Percentiles rank a stretch among this genome's conserved stretches.
Evolutionary conservation across 2,888 invertebrate genomes (phyloP).

Genomic region (Tortrix viridana): DNA sequence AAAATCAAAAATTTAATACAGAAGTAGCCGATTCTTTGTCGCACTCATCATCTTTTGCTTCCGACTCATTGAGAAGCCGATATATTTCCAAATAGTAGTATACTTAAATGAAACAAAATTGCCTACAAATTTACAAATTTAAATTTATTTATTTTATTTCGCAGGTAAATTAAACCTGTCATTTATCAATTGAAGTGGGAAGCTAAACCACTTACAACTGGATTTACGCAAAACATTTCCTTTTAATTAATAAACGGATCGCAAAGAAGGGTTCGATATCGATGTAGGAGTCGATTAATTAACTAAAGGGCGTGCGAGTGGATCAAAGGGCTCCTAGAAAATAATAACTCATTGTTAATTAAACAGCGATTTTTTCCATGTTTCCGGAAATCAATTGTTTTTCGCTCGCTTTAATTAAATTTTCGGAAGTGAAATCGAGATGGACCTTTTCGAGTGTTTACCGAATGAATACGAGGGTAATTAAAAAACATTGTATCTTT

Average conservation of each 20-base stretch:
- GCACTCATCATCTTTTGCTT: no score
- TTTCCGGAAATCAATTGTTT: background rate
- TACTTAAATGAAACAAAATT: no score
- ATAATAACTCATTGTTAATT: slow-evolving; percentile 4
- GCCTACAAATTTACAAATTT: no score
- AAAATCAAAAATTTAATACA: no score
- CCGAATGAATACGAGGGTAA: no score
- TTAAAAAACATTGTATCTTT: no score
- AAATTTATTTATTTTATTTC: background rate
- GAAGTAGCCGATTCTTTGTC: no score
- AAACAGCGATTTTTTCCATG: background rate
- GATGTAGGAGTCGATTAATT: slow-evolving; percentile 15
- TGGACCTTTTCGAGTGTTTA: no score
- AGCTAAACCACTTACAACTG: background rate
- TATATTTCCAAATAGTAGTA: no score
- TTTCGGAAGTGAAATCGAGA: background rate
- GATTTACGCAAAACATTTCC: background rate
- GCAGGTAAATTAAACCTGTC: background rate
- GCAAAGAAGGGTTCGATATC: slow-evolving; percentile 2
- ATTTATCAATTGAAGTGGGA: background rate
- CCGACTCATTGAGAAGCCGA: no score
- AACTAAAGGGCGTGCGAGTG: slow-evolving; percentile 6
- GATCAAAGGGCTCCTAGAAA: slow-evolving; percentile 3
- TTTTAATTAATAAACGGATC: slow-evolving; percentile 10
- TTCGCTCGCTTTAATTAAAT: background rate